phyloP scores from a whole-genome alignment of 2,797 vertebrate genomes.

The Ctenopoma kingsleyae region DNA sequence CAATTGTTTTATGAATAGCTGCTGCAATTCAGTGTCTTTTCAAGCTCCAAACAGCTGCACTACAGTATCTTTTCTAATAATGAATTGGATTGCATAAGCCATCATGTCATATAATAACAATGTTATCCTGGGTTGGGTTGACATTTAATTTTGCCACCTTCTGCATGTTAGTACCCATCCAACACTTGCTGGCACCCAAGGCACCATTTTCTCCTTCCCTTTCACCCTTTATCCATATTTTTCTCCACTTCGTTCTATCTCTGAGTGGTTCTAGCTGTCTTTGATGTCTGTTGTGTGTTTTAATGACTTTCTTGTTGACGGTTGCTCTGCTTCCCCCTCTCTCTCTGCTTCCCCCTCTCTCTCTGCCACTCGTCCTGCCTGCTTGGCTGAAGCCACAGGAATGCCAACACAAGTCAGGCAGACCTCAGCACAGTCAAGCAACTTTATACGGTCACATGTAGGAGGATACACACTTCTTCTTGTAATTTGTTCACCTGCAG shows the following conservation, averaged over 20 bases:
- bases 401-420: constrained; percentile 42
- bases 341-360: not conserved
- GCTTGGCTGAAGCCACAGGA: constrained; percentile 46
- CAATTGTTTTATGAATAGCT: not conserved
- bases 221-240: not conserved
- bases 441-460: constrained; percentile 4
- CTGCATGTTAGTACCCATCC: constrained; percentile 11
- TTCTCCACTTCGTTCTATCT: constrained; percentile 17
- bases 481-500: not conserved
- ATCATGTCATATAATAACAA: constrained; percentile 5
- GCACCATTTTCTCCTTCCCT: constrained; percentile 1
- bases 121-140: not conserved
- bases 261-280: constrained; percentile 35
- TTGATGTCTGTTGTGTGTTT: constrained; percentile 78
- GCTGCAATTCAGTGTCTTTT: not conserved
- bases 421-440: not conserved
- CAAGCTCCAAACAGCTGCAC: not conserved
- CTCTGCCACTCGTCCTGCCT: constrained; percentile 41
- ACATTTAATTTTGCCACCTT: constrained; percentile 13
- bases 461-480: not conserved
- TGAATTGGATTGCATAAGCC: not conserved
- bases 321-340: constrained; percentile 8
- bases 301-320: constrained; percentile 77
- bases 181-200: constrained; percentile 12
- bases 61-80: not conserved